Evolutionary conservation across 2,888 invertebrate genomes (phyloP), one percentile per base, ranked within the genome.

Genomic region (Brachyptera risi): DNA sequence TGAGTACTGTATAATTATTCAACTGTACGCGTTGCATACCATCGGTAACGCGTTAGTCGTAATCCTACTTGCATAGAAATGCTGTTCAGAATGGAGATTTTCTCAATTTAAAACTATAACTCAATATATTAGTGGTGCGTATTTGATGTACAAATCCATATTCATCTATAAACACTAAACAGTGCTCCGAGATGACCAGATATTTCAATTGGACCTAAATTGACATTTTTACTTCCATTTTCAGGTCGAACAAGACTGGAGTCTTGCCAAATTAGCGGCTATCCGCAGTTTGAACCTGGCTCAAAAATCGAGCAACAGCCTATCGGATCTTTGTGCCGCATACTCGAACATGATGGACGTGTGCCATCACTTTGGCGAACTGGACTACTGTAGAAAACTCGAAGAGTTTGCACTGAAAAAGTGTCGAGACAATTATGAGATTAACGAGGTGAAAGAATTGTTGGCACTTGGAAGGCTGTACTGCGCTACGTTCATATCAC

Each of bases 261-360:
- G 65, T 3, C 56, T 71, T 3, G 73, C 74, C 0, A 70, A 71
- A 56, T 51, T 68, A 2, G 66, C 68, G 0, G 67, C 69, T 0
- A 27, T 69, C 21, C 65, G 68, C 58, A 71, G 73, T 56, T 62
- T 67, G 66, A 67, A 77, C 65, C 35, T 54, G 2, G 69, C 75
- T 50, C 74, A 77, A 66, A 73, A 72, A 63, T 71, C 75, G 15
- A 69, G 77, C 64, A 75, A 79, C 67, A 70, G 72, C 56, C 68
- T 78, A 13, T 69, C 75, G 13, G 75, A 79, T 65, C 68, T 78
- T 27, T 79, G 79, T 63, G 78, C 80, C 60, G 73, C 77, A 1
- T 80, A 79, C 63, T 73, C 76, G 31, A 78, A 77, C 57, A 77
- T 77, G 1, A 73, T 81, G 19, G 73, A 78, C 68, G 68, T 81